Conservation (phyloP, 2,113 vertebrate genomes). For the cattle (Bos taurus) region ARS-UCD2.0 NC_037337.1:71437001-71437500, state of each 20-base stretch:
- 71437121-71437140: background rate
- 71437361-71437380: too few relatives aligned
- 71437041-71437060: background rate
- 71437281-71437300: background rate
- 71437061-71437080: background rate
- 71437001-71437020: background rate
- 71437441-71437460: too few relatives aligned
- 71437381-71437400: too few relatives aligned
- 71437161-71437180: background rate
- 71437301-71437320: background rate
- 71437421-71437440: too few relatives aligned
- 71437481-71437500: too few relatives aligned
- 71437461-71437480: too few relatives aligned
- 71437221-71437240: background rate
- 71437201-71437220: background rate
- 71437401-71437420: too few relatives aligned
- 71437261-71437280: background rate
- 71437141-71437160: background rate
- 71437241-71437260: background rate
- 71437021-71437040: background rate
- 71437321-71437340: background rate
- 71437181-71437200: background rate
- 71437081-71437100: background rate
- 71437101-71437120: background rate
- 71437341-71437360: too few relatives aligned